Conservation (phyloP, 92 coral and sea anemone species). For the Palythoa caribaeorum region DNA sequence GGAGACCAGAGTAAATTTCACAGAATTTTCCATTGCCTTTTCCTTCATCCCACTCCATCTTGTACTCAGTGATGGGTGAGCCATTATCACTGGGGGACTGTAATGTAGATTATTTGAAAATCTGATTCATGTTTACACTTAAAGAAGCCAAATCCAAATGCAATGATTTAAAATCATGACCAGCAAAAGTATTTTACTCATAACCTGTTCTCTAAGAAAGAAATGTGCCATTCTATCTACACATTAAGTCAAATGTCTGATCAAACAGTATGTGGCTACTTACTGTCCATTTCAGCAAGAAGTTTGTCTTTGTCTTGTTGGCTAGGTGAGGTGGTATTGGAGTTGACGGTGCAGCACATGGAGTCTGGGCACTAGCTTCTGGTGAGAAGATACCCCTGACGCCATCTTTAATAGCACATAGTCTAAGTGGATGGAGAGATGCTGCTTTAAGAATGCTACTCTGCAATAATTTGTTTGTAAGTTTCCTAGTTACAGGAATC, state of each 20-base stretch:
- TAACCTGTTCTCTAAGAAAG: no score
- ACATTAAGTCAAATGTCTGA: not conserved
- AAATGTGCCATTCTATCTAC: not conserved
- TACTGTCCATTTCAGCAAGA: constrained; percentile 90
- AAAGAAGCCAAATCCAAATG: no score
- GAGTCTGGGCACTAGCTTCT: constrained; percentile 81
- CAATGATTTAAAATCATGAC: no score
- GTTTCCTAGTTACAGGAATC: not conserved
- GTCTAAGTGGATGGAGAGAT: constrained; percentile 49
- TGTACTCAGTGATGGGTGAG: constrained; percentile 80
- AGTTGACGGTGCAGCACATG: constrained; percentile 83
- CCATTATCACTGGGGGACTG: constrained; percentile 93
- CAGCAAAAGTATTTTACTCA: no score
- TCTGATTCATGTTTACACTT: no score
- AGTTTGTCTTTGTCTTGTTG: constrained; percentile 84
- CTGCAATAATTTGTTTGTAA: not conserved
- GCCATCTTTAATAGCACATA: constrained; percentile 82
- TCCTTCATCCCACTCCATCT: constrained; percentile 93
- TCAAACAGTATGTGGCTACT: constrained; percentile 17
- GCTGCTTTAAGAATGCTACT: not conserved
- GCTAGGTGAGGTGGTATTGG: constrained; percentile 79
- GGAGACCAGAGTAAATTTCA: constrained; percentile 74
- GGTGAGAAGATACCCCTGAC: constrained; percentile 89
- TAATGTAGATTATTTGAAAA: not conserved
- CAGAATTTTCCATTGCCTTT: constrained; percentile 73